A percentile compares a stretch with the other conserved stretches of the same genome.
phyloP scores from a whole-genome alignment of 2,888 invertebrate genomes.

The Sphaerophoria rueppellii region DNA sequence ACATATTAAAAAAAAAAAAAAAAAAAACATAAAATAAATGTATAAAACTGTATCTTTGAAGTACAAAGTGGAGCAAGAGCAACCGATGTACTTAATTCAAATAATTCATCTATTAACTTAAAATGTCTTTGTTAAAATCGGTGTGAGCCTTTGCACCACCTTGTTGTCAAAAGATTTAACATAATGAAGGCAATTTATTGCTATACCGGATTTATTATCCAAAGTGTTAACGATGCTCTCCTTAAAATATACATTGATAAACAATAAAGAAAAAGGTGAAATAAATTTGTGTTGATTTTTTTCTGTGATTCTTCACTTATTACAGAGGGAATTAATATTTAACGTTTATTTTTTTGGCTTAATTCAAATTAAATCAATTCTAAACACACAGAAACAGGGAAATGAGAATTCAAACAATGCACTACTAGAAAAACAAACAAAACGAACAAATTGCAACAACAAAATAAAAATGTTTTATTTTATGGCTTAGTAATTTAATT shows the following conservation, averaged over 20 bases:
- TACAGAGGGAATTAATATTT: slow-evolving; percentile 37
- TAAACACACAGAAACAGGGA: slow-evolving; percentile 55
- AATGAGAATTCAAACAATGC: slow-evolving; percentile 49
- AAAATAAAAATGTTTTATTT: slow-evolving; percentile 27
- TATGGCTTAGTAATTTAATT: slow-evolving; percentile 61
- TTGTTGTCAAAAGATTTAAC: slow-evolving; percentile 6
- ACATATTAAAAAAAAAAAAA: slow-evolving; percentile 10
- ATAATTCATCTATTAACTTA: no score
- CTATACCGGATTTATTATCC: slow-evolving; percentile 25
- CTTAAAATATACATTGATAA: slow-evolving; percentile 40
- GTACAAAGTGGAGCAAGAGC: neutral
- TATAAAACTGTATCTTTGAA: neutral
- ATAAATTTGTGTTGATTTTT: slow-evolving; percentile 56
- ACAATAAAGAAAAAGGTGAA: slow-evolving; percentile 41
- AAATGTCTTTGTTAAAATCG: no score
- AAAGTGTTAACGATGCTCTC: slow-evolving; percentile 68
- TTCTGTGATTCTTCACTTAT: slow-evolving; percentile 2
- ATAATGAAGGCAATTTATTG: slow-evolving; percentile 52
- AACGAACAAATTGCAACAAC: slow-evolving; percentile 30
- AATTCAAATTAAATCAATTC: slow-evolving; percentile 31
- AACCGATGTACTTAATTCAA: no score
- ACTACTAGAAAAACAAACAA: slow-evolving; percentile 42
- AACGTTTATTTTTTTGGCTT: slow-evolving; percentile 1
- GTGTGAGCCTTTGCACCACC: no score
- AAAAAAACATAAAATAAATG: neutral